Evolutionary conservation across 2,113 vertebrate species (phyloP), one percentile per base, ranked within the genome.

Genomic region (Electrona antarctica): DNA sequence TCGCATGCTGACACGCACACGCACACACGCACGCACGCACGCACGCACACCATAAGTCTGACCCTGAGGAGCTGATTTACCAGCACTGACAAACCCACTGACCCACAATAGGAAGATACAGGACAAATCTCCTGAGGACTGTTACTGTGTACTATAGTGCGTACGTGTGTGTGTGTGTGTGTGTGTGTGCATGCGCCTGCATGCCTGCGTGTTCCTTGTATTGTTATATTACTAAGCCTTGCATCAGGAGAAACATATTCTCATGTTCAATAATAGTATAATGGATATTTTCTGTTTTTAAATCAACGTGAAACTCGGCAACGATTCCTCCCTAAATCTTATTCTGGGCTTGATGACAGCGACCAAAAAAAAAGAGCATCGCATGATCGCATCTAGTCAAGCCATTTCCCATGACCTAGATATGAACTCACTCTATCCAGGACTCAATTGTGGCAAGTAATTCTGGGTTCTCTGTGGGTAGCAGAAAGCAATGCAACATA

Each of bases 371-470:
- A 73, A 63, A 9, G n/a, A 76, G 72, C 66, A 78, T 21, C 21
- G 21, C 21, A 21, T 21, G 5, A 41, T 73, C 64, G 45, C 77
- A 76, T 86, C 71, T 46, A 54, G 67, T 86, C 78, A 2, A 82
- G 70, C 73, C 67, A 67, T 72, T 87, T 87, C 66, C 60, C 55
- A 69, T 86, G 88, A 67, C 83, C 73, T 51, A 69, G 71, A 82
- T 81, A 65, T 87, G 85, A 90, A 88, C 87, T 71, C 71, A 1
- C 69, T 60, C 55, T 48, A 55, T 71, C 67, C 73, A 48, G 60
- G 67, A 69, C 59, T 60, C 8, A 1, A 52, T 61, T 66, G 65
- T 60, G 76, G 67, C 4, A 60, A 77, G 69, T 66, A 59, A 87
- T 69, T 78, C 68, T 76, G 60, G 65, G 69, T 74, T 74, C 5